These are phyloP conservation scores for Characodon lateralis DNA, from an alignment of 2,797 vertebrate species.

Conservation along the genomic window DNA sequence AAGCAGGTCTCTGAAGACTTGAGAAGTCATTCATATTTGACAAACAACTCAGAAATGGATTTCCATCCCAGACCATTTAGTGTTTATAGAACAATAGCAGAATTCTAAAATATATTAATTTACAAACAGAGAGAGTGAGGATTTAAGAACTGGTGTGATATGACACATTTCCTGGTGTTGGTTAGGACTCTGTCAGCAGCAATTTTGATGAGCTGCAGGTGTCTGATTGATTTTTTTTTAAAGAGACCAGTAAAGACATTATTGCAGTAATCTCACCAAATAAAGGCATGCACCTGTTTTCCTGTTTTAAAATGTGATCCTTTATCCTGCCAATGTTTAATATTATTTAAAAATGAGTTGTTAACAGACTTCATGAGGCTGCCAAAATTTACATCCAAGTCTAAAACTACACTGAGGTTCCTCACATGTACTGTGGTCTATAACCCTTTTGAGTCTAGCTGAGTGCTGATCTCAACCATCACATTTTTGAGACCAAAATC, in stretches of 20 bases:
- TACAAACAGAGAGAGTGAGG: background rate
- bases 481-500: too few species aligned
- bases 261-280: background rate
- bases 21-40: background rate
- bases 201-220: background rate
- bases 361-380: too few species aligned
- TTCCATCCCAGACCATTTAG: background rate
- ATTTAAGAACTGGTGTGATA: background rate
- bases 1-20: background rate
- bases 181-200: background rate
- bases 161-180: background rate
- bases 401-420: too few species aligned
- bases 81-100: background rate
- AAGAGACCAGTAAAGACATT: background rate
- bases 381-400: too few species aligned
- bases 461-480: too few species aligned
- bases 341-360: too few species aligned
- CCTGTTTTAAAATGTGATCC: background rate
- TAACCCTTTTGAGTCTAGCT: too few species aligned
- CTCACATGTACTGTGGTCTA: too few species aligned
- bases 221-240: background rate
- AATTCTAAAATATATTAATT: background rate
- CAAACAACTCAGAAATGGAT: background rate
- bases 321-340: too few species aligned
- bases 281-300: background rate